phyloP scores from a whole-genome alignment of 2,113 vertebrate genomes.

The Entomyzon cyanotis region DNA sequence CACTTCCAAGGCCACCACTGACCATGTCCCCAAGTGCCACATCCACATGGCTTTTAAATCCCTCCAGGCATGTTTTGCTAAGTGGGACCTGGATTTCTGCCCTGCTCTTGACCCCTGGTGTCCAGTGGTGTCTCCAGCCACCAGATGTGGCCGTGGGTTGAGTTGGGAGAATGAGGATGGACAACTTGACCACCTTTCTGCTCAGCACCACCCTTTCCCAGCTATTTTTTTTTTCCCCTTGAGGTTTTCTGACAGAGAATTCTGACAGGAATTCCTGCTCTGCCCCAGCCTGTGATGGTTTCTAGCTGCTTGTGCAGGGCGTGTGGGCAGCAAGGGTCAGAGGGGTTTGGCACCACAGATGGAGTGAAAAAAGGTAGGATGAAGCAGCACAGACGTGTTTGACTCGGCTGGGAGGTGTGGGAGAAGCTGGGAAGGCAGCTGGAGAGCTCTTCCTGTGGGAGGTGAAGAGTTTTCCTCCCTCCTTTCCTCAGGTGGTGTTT shows the following conservation, averaged over 20 bases:
- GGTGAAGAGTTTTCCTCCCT: not conserved
- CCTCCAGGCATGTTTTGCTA: not conserved
- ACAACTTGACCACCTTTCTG: not conserved
- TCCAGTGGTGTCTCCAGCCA: not conserved
- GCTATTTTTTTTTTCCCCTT: too few relatives aligned
- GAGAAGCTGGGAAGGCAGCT: not conserved
- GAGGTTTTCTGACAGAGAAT: not conserved
- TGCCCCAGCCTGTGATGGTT: fast-evolving
- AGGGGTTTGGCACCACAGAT: not conserved
- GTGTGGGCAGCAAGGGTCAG: not conserved
- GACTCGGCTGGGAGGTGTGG: not conserved
- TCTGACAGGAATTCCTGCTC: not conserved
- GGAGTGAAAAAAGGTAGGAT: not conserved
- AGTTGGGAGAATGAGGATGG: not conserved
- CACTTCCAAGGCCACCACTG: not conserved
- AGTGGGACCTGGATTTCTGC: not conserved
- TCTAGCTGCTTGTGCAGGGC: not conserved
- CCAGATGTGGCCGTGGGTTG: fast-evolving
- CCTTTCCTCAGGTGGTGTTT: not conserved
- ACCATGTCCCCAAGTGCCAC: not conserved
- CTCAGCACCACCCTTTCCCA: not conserved
- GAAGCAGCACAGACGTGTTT: not conserved
- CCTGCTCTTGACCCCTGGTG: not conserved
- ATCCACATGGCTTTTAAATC: not conserved
- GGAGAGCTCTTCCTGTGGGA: not conserved